Conservation (phyloP, 2,113 vertebrate species). For the Cinclus cinclus region DNA sequence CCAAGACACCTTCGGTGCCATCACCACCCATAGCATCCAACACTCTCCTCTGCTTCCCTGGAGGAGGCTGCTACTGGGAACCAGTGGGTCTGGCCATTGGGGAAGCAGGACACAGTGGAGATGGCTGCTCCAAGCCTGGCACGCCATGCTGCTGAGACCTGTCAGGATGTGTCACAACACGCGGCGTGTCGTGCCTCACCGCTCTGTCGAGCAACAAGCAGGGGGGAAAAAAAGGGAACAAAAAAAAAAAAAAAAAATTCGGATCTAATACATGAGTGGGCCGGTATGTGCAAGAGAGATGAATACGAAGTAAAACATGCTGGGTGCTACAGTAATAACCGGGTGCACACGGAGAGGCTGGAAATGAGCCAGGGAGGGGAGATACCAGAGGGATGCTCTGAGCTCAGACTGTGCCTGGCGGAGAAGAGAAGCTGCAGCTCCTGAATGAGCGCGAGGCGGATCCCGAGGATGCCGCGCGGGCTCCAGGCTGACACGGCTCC, state of each 20-base stretch:
- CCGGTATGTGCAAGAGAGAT: slow-evolving; percentile 35
- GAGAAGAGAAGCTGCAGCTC: neutral
- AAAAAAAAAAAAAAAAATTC: neutral
- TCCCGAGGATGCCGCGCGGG: neutral
- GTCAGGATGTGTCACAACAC: slow-evolving; percentile 39
- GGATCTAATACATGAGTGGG: slow-evolving; percentile 47
- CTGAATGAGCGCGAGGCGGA: neutral
- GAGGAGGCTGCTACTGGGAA: rapidly evolving
- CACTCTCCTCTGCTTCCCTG: rapidly evolving
- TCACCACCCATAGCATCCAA: neutral
- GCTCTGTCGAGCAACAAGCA: neutral
- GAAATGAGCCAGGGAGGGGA: slow-evolving; percentile 1
- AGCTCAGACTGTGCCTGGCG: neutral
- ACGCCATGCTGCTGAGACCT: neutral
- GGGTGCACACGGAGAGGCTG: neutral
- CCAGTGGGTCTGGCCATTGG: rapidly evolving
- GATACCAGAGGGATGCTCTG: neutral
- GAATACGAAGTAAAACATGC: slow-evolving; percentile 51
- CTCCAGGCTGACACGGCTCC: neutral
- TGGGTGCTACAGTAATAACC: slow-evolving; percentile 35
- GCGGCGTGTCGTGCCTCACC: neutral
- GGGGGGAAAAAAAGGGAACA: neutral
- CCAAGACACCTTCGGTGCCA: neutral
- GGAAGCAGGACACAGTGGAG: neutral
- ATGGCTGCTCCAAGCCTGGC: neutral